These are phyloP conservation scores for Tapera naevia DNA, from an alignment of 2,797 vertebrate genomes.

Conservation along the genomic window DNA sequence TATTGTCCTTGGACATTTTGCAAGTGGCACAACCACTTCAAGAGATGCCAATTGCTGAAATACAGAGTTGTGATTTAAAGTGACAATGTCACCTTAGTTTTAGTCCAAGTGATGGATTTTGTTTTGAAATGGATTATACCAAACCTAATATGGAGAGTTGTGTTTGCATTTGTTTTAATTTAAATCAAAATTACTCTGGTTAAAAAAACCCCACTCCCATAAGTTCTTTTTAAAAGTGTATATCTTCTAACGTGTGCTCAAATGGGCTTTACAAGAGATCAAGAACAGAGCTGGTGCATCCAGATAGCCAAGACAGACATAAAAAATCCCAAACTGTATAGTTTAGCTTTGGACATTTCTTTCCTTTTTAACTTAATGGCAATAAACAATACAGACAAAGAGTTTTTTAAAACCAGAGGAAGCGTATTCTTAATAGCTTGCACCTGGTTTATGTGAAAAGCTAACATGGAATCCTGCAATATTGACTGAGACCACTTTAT, in stretches of 20 bases:
- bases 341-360: background rate
- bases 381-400: background rate
- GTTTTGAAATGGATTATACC: background rate
- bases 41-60: conserved; percentile 47
- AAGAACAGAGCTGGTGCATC: background rate
- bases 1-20: conserved; percentile 47
- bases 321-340: background rate
- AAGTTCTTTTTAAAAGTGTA: background rate
- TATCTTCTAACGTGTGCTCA: background rate
- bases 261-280: background rate
- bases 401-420: background rate
- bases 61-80: conserved; percentile 52
- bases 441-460: conserved; percentile 38
- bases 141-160: background rate
- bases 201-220: background rate
- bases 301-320: background rate
- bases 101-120: conserved; percentile 36
- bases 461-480: background rate
- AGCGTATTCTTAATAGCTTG: conserved; percentile 9
- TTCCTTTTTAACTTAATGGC: background rate
- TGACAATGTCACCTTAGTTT: conserved; percentile 53
- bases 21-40: conserved; percentile 16
- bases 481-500: background rate
- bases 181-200: background rate
- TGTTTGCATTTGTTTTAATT: background rate